Conservation (phyloP, 37 sponge, comb jelly and placozoan species). For the Mnemiopsis leidyi region DNA sequence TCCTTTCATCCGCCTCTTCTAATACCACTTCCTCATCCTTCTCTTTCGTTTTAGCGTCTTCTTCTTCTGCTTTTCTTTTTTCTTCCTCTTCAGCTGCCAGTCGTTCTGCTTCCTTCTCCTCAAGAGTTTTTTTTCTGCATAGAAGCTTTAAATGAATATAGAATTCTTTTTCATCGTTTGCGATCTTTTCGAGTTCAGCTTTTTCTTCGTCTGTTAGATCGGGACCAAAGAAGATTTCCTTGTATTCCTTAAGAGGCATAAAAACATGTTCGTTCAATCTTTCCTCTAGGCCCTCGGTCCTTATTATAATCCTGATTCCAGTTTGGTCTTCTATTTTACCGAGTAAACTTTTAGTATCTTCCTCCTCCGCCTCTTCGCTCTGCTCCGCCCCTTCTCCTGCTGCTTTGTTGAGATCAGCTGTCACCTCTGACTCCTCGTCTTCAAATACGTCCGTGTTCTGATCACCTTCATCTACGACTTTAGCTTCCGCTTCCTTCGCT, state of each 20-base stretch:
- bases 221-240: conserved; percentile 14
- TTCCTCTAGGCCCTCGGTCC: neutral
- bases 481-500: neutral
- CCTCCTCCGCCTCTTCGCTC: neutral
- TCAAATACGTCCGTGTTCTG: neutral
- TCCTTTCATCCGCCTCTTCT: neutral
- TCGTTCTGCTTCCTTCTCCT: neutral
- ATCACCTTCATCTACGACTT: neutral
- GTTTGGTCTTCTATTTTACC: conserved; percentile 15
- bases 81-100: neutral
- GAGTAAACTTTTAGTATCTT: neutral
- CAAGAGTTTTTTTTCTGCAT: neutral
- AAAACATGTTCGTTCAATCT: neutral
- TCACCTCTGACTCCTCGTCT: neutral
- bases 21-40: neutral
- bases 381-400: neutral
- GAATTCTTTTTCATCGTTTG: neutral
- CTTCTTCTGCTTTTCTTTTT: neutral
- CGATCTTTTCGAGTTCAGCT: conserved; percentile 10
- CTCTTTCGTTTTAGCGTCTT: neutral
- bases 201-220: conserved; percentile 6
- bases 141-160: conserved; percentile 1
- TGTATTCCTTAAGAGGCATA: neutral
- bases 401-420: neutral
- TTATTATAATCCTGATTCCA: neutral